Conservation (phyloP, 2,797 vertebrate species). For the Myotis planiceps region DNA sequence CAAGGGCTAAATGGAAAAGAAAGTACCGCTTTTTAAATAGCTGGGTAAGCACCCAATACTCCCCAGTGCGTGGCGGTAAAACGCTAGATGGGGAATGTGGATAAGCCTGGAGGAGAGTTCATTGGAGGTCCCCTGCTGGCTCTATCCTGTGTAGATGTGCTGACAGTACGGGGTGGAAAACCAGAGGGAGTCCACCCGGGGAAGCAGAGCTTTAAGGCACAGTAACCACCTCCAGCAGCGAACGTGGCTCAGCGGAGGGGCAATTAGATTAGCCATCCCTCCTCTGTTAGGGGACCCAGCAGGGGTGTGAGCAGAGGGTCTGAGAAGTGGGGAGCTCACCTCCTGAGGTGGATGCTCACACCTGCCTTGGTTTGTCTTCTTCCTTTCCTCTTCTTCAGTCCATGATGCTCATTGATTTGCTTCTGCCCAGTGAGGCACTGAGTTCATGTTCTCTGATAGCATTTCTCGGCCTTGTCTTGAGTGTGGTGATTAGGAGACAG, state of each 20-base stretch:
- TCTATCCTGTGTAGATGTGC: neutral
- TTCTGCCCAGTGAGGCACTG: neutral
- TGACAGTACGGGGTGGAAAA: neutral
- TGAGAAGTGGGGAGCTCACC: neutral
- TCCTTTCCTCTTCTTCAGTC: neutral
- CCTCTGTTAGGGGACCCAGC: neutral
- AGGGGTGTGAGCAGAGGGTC: neutral
- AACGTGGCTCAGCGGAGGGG: neutral
- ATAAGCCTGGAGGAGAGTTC: neutral
- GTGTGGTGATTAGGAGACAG: neutral
- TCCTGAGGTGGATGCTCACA: neutral
- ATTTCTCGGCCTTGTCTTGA: neutral
- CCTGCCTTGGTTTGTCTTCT: neutral
- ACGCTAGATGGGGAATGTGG: neutral
- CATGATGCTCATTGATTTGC: neutral
- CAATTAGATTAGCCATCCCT: neutral
- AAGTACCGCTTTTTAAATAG: constrained; percentile 15
- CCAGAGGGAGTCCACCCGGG: neutral
- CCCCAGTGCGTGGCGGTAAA: neutral
- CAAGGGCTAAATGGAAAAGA: constrained; percentile 11
- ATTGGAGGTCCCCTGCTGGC: neutral
- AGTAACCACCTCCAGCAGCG: neutral
- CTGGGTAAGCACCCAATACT: constrained; percentile 37
- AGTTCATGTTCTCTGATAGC: neutral
- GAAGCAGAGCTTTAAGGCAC: neutral